Evolutionary conservation across 2,113 vertebrate genomes (phyloP).

Genomic region (Heloderma charlesbogerti): DNA sequence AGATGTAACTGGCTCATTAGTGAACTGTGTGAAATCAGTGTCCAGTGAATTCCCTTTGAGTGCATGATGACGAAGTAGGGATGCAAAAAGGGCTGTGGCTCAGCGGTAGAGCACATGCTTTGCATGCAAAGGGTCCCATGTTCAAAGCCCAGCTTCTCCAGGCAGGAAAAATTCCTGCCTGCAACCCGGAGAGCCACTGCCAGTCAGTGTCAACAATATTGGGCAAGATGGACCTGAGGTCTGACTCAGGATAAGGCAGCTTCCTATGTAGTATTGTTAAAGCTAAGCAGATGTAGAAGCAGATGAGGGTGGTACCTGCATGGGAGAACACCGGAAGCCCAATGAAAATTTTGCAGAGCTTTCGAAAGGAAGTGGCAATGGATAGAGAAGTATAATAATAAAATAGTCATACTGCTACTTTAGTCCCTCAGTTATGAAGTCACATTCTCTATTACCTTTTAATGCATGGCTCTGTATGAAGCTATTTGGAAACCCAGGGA

Average conservation of each 20-base stretch:
- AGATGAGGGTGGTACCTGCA: background rate
- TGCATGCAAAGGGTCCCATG: no score
- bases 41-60: background rate
- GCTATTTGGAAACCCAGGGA: background rate
- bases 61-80: background rate
- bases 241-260: no score
- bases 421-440: background rate
- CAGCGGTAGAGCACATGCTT: no score
- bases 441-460: background rate
- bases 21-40: conserved; percentile 55
- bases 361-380: background rate
- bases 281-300: background rate
- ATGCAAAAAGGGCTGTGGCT: background rate
- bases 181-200: no score
- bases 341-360: background rate
- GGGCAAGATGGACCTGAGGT: no score
- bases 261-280: background rate
- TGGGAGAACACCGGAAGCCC: background rate
- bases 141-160: no score
- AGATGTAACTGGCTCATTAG: background rate
- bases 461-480: background rate
- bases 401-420: background rate
- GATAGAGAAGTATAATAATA: background rate
- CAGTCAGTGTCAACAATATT: no score
- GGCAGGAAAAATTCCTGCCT: no score